Evolutionary conservation across 2,797 vertebrate species (phyloP), one percentile per base, ranked within the genome.

Genomic region (Microctenopoma steveboyesi): DNA sequence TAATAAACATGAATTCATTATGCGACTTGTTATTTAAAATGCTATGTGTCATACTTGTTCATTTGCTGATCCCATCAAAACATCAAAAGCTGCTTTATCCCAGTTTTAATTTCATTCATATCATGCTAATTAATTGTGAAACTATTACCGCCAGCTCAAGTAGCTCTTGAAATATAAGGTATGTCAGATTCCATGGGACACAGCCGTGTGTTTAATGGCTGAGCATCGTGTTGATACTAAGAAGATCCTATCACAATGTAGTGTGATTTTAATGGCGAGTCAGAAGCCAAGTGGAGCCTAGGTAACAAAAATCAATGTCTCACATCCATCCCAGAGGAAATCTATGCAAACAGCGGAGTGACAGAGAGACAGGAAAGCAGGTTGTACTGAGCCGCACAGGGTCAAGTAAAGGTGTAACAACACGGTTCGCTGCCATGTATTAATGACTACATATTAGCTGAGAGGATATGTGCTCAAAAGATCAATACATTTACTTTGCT

Each of bases 301-400:
- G 27, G 50, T 46, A 60, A 61, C 2, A 22, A 43, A 70, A 73
- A 71, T 66, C 65, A 37, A 58, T 67, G 47, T 52, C 37, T 52
- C 25, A 37, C 37, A 37, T n/a, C 11, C 9, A 2, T 27, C 16
- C 37, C 16, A 62, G 25, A 62, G 42, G 30, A 53, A 74, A 72
- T 66, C 55, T 48, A 67, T 74, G 54, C 28, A 75, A 59, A 77
- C 53, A 45, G 9, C 37, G 16, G 25, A 48, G 27, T 46, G 58
- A 51, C n/a, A 51, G 30, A 57, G 63, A 53, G n/a, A 54, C n/a
- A 45, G 30, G 30, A 40, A 35, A 56, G 25, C 35, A 43, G 11
- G 18, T 47, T 64, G 16, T 43, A 42, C 16, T 18, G 13, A 62
- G 45, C 14, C 25, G 1, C 2, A 30, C 5, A n/a, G 39, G 40